Evolutionary conservation across 2,797 vertebrate genomes (phyloP).

Genomic region (Hirundo rustica): DNA sequence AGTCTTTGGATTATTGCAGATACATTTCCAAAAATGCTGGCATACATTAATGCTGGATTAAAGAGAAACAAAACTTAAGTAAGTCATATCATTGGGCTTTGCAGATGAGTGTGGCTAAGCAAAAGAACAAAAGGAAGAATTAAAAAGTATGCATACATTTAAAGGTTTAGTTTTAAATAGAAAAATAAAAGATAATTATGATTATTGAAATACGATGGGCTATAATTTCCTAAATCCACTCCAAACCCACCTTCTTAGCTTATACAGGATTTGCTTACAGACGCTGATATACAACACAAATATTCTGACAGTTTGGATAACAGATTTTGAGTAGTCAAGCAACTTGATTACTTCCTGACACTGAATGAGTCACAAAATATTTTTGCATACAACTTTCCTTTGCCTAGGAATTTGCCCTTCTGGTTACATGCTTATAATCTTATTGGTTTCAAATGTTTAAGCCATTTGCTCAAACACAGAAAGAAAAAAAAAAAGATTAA

Average conservation of each 20-base stretch:
- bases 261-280: neutral
- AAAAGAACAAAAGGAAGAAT: neutral
- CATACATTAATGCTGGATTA: conserved; percentile 95
- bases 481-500: neutral
- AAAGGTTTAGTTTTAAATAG: neutral
- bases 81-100: neutral
- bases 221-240: neutral
- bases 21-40: conserved; percentile 98
- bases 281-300: neutral
- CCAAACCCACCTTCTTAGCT: neutral
- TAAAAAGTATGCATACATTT: neutral
- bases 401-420: conserved; percentile 1
- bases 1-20: conserved; percentile 99
- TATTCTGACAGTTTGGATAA: neutral
- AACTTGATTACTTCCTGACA: conserved; percentile 11
- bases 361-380: neutral
- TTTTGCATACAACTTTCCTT: neutral
- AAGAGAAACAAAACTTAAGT: conserved; percentile 64
- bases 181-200: neutral
- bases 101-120: neutral
- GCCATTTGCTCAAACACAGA: conserved; percentile 14
- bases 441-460: neutral
- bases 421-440: neutral
- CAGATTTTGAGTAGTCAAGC: conserved; percentile 14
- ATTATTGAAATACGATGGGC: neutral